These are phyloP conservation scores for Drosophila cognata DNA, from an alignment of 2,888 invertebrate species.

Conservation along the genomic window DNA sequence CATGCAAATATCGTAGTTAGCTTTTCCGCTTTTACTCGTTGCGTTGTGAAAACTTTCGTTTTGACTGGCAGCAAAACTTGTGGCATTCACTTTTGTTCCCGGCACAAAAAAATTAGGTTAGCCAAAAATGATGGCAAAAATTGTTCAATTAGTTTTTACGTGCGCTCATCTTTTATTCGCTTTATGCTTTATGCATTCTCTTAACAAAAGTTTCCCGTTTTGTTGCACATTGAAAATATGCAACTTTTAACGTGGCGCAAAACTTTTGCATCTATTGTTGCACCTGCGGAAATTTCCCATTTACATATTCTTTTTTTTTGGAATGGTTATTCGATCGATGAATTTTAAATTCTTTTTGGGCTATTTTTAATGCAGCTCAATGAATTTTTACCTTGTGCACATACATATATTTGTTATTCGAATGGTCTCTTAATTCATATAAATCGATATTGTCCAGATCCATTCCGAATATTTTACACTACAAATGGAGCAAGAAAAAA, in stretches of 20 bases:
- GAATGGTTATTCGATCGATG: slow-evolving; percentile 15
- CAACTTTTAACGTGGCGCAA: slow-evolving; percentile 37
- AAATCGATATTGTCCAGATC: not conserved
- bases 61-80: slow-evolving; percentile 41
- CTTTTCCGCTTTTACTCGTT: slow-evolving; percentile 37
- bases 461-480: not conserved
- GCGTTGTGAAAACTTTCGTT: slow-evolving; percentile 46
- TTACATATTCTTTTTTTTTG: slow-evolving; percentile 1
- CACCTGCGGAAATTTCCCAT: slow-evolving; percentile 48
- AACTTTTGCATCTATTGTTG: slow-evolving; percentile 50
- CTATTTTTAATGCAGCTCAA: slow-evolving; percentile 12
- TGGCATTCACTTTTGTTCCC: slow-evolving; percentile 62
- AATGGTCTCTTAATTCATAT: not conserved
- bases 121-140: slow-evolving; percentile 55
- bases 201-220: slow-evolving; percentile 49
- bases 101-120: slow-evolving; percentile 45
- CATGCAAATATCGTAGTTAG: slow-evolving; percentile 30
- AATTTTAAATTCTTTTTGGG: slow-evolving; percentile 17
- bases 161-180: slow-evolving; percentile 44
- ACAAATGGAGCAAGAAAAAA: not conserved
- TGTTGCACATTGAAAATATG: slow-evolving; percentile 30
- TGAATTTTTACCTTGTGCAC: not conserved
- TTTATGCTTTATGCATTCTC: slow-evolving; percentile 59
- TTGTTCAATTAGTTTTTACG: slow-evolving; percentile 62
- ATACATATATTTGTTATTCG: not conserved